These are phyloP conservation scores for Synaphobranchus kaupii DNA, from an alignment of 2,797 vertebrate species.

Conservation along the genomic window DNA sequence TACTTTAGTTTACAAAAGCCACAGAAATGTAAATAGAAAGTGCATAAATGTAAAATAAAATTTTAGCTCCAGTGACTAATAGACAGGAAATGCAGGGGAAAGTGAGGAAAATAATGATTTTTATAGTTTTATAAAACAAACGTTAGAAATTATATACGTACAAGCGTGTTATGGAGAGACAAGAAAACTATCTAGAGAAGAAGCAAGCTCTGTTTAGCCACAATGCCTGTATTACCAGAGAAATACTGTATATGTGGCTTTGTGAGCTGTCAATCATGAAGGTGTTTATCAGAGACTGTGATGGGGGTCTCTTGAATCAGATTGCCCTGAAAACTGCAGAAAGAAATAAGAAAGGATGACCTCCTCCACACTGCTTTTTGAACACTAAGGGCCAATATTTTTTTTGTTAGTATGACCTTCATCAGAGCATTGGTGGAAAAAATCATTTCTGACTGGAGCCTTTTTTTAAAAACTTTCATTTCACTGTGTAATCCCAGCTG, in stretches of 20 bases:
- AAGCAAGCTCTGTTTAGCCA: neutral
- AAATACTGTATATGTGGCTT: too few species aligned
- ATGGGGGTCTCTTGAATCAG: neutral
- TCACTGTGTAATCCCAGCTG: neutral
- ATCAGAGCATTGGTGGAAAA: neutral
- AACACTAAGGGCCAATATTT: neutral
- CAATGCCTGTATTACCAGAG: too few species aligned
- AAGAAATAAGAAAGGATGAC: neutral
- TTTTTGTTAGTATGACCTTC: neutral
- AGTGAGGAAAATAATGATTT: neutral
- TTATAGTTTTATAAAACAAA: neutral
- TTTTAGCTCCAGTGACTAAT: neutral
- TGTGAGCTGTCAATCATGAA: neutral
- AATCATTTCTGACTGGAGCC: neutral
- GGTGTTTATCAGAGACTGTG: neutral
- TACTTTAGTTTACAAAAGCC: neutral
- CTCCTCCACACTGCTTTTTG: neutral
- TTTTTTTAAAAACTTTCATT: neutral
- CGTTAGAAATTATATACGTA: neutral
- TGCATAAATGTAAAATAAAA: neutral
- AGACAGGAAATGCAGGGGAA: neutral
- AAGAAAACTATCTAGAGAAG: neutral
- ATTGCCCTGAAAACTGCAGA: neutral
- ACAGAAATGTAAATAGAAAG: neutral
- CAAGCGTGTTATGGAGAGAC: neutral